Evolutionary conservation across 2,113 vertebrate species (phyloP), one percentile per base, ranked within the genome.

Genomic region (Bos javanicus): DNA sequence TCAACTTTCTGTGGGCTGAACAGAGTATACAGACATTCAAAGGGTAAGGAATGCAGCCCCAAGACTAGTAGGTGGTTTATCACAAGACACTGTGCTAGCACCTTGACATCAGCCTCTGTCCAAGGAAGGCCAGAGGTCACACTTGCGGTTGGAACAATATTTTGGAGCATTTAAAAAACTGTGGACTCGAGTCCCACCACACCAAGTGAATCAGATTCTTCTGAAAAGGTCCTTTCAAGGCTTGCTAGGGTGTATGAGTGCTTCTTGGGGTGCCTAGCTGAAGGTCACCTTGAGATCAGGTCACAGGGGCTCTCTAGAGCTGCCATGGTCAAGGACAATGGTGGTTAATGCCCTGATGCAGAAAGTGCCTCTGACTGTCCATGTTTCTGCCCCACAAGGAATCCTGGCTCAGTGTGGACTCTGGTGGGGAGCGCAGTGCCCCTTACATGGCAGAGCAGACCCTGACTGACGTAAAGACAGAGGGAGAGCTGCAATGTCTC

Each of bases 381-480:
- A 3, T 0, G 0, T 7, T 48, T 54, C 76, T 80, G 21, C 48
- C 28, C 17, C 7, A 33, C 15, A 0, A n/a, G 56, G 9, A 50
- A 1, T 7, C 56, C 36, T 21, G 3, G 50, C 36, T 62, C n/a
- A 26, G 28, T 0, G 1, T 12, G 10, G 15, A 5, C 28, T 62
- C 3, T 0, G 0, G 11, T 11, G 16, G 67, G 57, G 23, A 1
- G 26, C 0, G 3, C 11, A 8, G 36, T 50, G 9, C 25, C 26
- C 28, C 15, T 25, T 3, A 2, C 21, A 2, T 10, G 0, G 14
- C 3, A 10, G 67, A 56, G 57, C 13, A 5, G 43, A 15, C 2
- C 2, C 54, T 21, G 25, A 8, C 0, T 0, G 33, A 4, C 0
- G 0, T 16, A 1, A 11, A 6, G 15, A 5, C 14, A 6, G 60